Base-by-base conservation (phyloP, 2,888 invertebrate genomes). In the Herminia tarsipennalis region DNA sequence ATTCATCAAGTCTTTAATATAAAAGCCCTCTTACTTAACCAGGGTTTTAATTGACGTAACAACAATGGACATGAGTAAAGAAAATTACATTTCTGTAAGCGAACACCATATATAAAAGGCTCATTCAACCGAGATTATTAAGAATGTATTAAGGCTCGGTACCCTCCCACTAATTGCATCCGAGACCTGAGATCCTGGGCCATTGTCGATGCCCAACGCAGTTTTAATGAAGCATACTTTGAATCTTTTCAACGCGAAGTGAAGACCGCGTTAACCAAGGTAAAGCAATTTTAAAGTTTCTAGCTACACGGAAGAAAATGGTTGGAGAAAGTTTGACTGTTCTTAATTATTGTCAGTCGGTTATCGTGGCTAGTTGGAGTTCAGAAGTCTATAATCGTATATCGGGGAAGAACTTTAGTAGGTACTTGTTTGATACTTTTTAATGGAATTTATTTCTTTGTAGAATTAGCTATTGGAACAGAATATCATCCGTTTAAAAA, bases 171-270 rank as follows among this genome's bases (percentile, higher is more conserved):
- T 88, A 88, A 88, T 88, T 86, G 83, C 85, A 83, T 85, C 80
- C 81, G 76, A 72, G 70, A 61, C 66, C 73, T 73, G 66, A 65
- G 67, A 71, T 76, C 76, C 73, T 72, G 70, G 44, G 56, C 78
- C 71, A 84, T 85, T 83, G 86, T 83, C 74, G 77, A 77, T 73
- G 62, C 52, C 69, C 73, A 73, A 75, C 74, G 73, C 75, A 73
- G 73, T 78, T 81, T 83, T 86, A 88, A 88, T 86, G 86, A 87
- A 86, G 83, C 78, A 75, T 81, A 76, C 79, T 85, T 81, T 76
- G 71, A 82, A 84, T 81, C 81, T 81, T 81, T 81, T 81, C 77
- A 69, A 63, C 73, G 70, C 61, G 66, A 70, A 72, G 62, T 64
- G 66, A 69, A 69, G 70, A 71, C 65, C 62, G 66, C 70, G 66